A percentile compares a stretch with the other conserved stretches of the same genome.
phyloP scores from a whole-genome alignment of 2,797 vertebrate genomes.

The Agapornis canus region DNA sequence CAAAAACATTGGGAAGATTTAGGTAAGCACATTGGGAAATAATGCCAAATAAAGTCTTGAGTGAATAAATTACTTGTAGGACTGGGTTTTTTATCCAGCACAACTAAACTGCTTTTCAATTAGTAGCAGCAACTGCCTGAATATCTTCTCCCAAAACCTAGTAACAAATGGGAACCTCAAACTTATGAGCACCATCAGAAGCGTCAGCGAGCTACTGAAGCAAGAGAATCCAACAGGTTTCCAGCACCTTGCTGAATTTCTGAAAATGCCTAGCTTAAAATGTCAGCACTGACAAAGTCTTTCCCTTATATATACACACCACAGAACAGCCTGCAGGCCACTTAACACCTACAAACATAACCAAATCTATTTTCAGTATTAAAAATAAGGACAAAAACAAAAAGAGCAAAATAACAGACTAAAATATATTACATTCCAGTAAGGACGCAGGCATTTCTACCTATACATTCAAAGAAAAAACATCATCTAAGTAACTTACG shows the following conservation, averaged over 20 bases:
- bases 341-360: not conserved
- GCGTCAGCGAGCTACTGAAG: not conserved
- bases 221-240: not conserved
- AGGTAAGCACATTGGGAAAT: not conserved
- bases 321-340: not conserved
- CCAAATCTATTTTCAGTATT: not conserved
- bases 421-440: not conserved
- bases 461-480: not conserved
- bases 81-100: not conserved
- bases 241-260: not conserved
- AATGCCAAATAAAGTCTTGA: not conserved
- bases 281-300: accelerated
- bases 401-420: not conserved
- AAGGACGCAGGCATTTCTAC: not conserved
- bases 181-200: not conserved
- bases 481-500: not conserved
- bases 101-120: not conserved
- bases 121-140: not conserved
- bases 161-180: not conserved
- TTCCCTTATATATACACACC: accelerated
- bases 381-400: not conserved
- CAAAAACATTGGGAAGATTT: not conserved
- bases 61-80: not conserved
- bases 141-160: not conserved
- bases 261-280: not conserved